phyloP scores from a whole-genome alignment of 2,797 vertebrate genomes.

The Crypturellus tataupa region DNA sequence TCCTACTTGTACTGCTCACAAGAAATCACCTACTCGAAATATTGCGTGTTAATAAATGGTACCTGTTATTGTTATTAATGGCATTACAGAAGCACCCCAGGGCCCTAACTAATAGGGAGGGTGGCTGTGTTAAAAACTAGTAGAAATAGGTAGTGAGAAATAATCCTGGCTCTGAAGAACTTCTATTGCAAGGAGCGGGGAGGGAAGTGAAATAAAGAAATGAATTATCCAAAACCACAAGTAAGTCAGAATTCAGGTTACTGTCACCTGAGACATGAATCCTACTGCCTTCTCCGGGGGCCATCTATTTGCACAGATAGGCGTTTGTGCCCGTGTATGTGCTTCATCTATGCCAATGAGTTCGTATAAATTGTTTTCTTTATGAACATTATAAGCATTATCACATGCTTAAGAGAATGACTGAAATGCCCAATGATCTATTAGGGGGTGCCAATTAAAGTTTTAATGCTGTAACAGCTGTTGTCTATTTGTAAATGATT shows the following conservation, averaged over 20 bases:
- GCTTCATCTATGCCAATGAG: neutral
- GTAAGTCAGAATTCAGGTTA: neutral
- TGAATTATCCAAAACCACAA: neutral
- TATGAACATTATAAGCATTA: constrained; percentile 31
- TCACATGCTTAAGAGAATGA: constrained; percentile 51
- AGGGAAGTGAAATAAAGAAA: neutral
- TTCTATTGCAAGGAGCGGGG: neutral
- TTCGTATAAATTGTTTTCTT: constrained; percentile 26
- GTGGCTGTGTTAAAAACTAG: too few species aligned
- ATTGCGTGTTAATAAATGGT: neutral
- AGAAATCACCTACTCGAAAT: constrained; percentile 47
- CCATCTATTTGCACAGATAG: neutral
- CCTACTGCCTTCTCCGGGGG: neutral
- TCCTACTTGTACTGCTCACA: constrained; percentile 44
- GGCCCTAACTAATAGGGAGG: neutral
- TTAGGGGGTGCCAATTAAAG: constrained; percentile 51
- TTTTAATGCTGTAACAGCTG: constrained; percentile 66
- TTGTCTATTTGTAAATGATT: constrained; percentile 67
- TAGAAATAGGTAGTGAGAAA: neutral
- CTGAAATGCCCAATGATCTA: constrained; percentile 22
- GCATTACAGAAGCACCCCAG: neutral
- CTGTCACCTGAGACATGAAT: neutral
- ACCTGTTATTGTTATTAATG: neutral
- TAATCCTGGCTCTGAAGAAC: neutral
- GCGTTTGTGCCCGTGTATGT: neutral